Evolutionary conservation across 2,888 invertebrate genomes (phyloP), one percentile per base, ranked within the genome.

Genomic region (Amiota minor): DNA sequence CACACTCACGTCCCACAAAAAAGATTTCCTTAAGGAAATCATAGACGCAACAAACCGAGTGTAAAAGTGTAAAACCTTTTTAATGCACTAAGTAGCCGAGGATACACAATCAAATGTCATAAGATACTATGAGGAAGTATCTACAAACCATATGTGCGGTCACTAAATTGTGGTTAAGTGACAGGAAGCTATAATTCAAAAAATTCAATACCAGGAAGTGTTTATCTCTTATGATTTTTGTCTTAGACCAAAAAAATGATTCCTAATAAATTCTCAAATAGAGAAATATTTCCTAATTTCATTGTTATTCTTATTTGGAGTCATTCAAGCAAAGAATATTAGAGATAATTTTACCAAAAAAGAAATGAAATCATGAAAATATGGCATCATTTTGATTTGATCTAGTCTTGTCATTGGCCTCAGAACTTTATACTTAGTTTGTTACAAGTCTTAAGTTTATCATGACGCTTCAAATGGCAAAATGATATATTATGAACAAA

Each of bases 311-410:
- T 35, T 35, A 35, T 35, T 2, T 35, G 35, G 35, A 35, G 69
- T 76, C 77, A 79, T 76, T 83, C 82, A 79, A 84, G 79, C 77
- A 84, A 79, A 78, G 82, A 81, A 80, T n/a, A 78, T 78, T 81
- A 75, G 76, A 78, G 84, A 87, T 85, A 86, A 85, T 82, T 77
- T 80, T 80, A 35, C 6, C 4, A 8, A 35, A 23, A 62, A 62
- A 62, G 62, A 35, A 62, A 35, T n/a, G 23, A 18, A 62, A 62
- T 62, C 35, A 45, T 45, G 14, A 79, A 84, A 84, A 81, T 83
- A 83, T 81, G 78, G 78, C 80, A 76, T 77, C 76, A 81, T 35
- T 35, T 35, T 35, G 35, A 35, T 35, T 35, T 35, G 35, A 6
- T 35, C 2, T 35, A 8, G 35, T 8, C 35, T 35, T 6, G 6